These are phyloP conservation scores for Thryonomys swinderianus DNA, from an alignment of 2,113 vertebrate genomes.

Conservation along the genomic window DNA sequence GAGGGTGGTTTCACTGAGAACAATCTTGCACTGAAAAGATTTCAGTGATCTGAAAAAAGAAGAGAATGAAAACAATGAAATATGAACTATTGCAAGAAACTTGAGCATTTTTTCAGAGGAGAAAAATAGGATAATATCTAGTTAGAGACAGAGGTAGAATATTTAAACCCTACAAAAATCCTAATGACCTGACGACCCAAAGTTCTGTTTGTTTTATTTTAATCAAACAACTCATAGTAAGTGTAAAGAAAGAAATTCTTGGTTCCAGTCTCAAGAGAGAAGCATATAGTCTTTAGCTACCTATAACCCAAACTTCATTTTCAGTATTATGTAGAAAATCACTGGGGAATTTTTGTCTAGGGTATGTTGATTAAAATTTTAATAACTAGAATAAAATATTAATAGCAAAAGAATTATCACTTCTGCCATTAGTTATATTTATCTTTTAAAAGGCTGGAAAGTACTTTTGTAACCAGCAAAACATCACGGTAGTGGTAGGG, in stretches of 20 bases:
- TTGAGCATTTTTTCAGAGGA: neutral
- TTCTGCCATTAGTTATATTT: constrained; percentile 18
- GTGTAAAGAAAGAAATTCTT: constrained; percentile 25
- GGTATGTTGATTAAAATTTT: constrained; percentile 1
- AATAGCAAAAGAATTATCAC: constrained; percentile 1
- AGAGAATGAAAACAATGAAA: constrained; percentile 42
- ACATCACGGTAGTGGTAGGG: neutral
- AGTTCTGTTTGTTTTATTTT: constrained; percentile 20
- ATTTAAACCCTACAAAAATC: neutral
- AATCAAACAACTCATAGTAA: neutral
- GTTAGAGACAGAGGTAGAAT: neutral
- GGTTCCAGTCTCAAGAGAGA: neutral
- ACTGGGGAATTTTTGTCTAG: neutral
- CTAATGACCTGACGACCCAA: neutral
- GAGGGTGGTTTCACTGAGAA: neutral
- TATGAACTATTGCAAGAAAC: constrained; percentile 22
- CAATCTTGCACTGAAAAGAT: neutral
- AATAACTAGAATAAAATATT: constrained; percentile 31
- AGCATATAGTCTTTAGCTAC: neutral
- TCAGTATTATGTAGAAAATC: neutral
- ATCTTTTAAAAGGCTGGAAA: constrained; percentile 44
- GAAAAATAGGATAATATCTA: neutral
- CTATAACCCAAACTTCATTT: constrained; percentile 9
- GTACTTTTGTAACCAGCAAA: neutral
- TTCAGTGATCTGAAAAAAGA: neutral